Percentiles rank a stretch among this genome's conserved stretches.
Evolutionary conservation across 2,888 invertebrate species (phyloP).

Genomic region (Trisateles emortualis): DNA sequence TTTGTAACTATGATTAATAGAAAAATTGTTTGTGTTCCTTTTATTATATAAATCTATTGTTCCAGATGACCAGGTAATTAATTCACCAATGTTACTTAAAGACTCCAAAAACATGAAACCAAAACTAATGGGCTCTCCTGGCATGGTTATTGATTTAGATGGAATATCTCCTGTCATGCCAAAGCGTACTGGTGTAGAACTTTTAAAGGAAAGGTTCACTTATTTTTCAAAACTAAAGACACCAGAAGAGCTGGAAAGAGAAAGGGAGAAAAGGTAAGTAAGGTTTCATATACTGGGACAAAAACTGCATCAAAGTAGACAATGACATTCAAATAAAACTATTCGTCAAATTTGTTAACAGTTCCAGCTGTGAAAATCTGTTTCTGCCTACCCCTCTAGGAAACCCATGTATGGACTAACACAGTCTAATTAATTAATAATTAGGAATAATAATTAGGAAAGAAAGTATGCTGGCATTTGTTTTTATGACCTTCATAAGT

Average conservation of each 20-base stretch:
- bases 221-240: constrained; percentile 88
- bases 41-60: constrained; percentile 14
- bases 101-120: constrained; percentile 63
- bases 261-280: constrained; percentile 86
- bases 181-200: constrained; percentile 87
- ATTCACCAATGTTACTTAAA: constrained; percentile 55
- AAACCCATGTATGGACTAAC: too few relatives aligned
- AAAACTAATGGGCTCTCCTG: constrained; percentile 82
- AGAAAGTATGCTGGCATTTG: too few relatives aligned
- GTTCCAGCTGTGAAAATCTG: too few relatives aligned
- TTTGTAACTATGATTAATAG: too few relatives aligned
- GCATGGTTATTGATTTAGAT: constrained; percentile 79
- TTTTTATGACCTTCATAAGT: too few relatives aligned
- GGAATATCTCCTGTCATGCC: constrained; percentile 48
- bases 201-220: constrained; percentile 90
- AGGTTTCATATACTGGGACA: too few relatives aligned
- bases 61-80: constrained; percentile 49
- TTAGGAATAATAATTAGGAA: too few relatives aligned
- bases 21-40: too few relatives aligned
- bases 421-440: too few relatives aligned
- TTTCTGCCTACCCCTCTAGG: too few relatives aligned
- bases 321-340: neutral
- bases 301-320: too few relatives aligned
- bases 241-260: constrained; percentile 81
- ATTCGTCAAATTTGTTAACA: too few relatives aligned